Evolutionary conservation across 1,140 invertebrate genomes (phyloP), one percentile per base, ranked within the genome.

Genomic region (Steinernema feltiae): DNA sequence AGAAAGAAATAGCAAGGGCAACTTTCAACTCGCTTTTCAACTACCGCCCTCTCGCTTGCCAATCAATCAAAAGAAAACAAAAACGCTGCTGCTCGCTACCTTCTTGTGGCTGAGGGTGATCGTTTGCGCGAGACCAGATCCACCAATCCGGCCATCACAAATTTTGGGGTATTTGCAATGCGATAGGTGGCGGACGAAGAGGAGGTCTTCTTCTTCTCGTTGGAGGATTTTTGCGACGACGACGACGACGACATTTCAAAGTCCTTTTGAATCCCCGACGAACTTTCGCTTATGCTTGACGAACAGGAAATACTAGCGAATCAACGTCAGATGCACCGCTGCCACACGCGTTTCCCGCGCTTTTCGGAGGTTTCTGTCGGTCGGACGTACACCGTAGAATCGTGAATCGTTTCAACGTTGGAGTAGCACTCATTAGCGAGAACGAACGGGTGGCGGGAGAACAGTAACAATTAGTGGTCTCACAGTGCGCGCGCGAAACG

Each of bases 351-450:
- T 18, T 18, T 7, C 35, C 35, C n/a, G n/a, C n/a, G n/a, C n/a
- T n/a, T n/a, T n/a, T n/a, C n/a, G n/a, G n/a, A n/a, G n/a, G 41
- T n/a, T 63, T 63, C 53, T 63, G 53, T 15, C 53, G 53, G 53
- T 63, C 24, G 53, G 15, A n/a, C 7, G 53, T 15, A 21, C 24
- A 21, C 15, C 53, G 53, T 21, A 63, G 53, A 63, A 63, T 27
- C 24, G 53, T 63, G 53, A 15, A 63, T 3, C 53, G 53, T 27
- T 63, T 63, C 53, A 63, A 21, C 12, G 53, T 63, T 15, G 53
- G 53, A 3, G 53, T 63, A 27, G 15, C 24, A 27, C 53, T 63
- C 53, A 63, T 63, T 21, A 27, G 24, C 12, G 53, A 21, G 12
- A 15, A n/a, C 7, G 53, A 21, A 27, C 2, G 15, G 24, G 53